Evolutionary conservation across 2,888 invertebrate genomes (phyloP), one percentile per base, ranked within the genome.

Genomic region (Epinotia nisella): DNA sequence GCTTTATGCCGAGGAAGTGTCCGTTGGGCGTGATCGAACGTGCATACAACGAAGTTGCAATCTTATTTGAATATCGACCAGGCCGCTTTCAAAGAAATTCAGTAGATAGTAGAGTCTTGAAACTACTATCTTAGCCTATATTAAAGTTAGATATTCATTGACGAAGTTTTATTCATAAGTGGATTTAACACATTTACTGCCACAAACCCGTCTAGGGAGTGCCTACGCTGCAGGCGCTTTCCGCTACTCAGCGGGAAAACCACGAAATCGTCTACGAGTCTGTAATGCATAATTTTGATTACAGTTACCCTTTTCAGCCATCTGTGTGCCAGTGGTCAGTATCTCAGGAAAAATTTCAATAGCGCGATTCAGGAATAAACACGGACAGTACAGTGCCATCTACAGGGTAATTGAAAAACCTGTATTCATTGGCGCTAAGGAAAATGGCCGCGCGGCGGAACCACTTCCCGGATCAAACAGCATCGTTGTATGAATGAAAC

Each of bases 11-110:
- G 29, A 21, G 45, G 29, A 61, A 49, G 15, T 29, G 45, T 29
- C 21, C 19, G 41, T n/a, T 49, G 21, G n/a, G 24, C 49, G 29
- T 62, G 62, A 62, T 49, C n/a, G 62, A 62, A 49, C 49, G 62
- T 29, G 62, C 24, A 11, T 45, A 51, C 24, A 24, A n/a, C n/a
- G 10, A 49, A 17, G 62, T 49, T 62, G 49, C 3, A 49, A 49
- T 24, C 45, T 62, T 49, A 62, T 62, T 29, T 49, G 49, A 62
- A 62, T 62, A 49, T 62, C 49, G 49, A 49, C 45, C 61, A 1
- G 19, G 13, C 11, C 39, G 3, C 11, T 19, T 39, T 19, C 15
- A 11, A 41, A 10, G 53, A 19, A 53, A 53, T 53, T 53, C 17
- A 19, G 19, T 53, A 17, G 53, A 19, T 17, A 53, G 53, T 19